Conservation (phyloP, 2,113 vertebrate genomes). For the Nipponia nippon region DNA sequence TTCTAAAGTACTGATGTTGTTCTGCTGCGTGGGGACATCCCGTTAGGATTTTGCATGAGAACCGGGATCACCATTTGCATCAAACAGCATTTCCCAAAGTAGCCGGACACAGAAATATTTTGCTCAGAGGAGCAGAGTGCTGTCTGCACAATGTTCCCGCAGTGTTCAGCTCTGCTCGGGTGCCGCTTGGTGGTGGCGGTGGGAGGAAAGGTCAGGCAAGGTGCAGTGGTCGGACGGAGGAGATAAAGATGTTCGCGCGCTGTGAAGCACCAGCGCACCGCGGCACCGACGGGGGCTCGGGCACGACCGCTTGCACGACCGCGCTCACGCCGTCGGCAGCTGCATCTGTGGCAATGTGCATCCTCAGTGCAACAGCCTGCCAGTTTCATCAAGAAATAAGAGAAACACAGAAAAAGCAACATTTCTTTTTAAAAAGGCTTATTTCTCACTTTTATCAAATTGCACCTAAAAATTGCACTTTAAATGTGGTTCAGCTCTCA, state of each 20-base stretch:
- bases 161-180: background rate
- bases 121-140: background rate
- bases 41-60: background rate
- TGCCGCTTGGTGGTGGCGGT: background rate
- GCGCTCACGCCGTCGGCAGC: fast-evolving
- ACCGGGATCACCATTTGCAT: background rate
- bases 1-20: fast-evolving
- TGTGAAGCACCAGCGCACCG: fast-evolving
- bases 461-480: background rate
- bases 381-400: background rate
- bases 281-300: fast-evolving
- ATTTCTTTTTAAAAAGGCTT: background rate
- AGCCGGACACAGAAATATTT: fast-evolving
- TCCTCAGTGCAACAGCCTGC: background rate
- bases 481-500: background rate
- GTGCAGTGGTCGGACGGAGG: fast-evolving
- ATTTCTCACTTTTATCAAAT: background rate
- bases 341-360: fast-evolving
- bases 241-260: background rate
- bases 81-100: background rate
- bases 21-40: background rate
- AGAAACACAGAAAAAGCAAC: background rate
- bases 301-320: fast-evolving
- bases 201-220: background rate
- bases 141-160: fast-evolving